These are phyloP conservation scores for Sardinella longiceps DNA, from an alignment of 2,797 vertebrate species.

Conservation along the genomic window DNA sequence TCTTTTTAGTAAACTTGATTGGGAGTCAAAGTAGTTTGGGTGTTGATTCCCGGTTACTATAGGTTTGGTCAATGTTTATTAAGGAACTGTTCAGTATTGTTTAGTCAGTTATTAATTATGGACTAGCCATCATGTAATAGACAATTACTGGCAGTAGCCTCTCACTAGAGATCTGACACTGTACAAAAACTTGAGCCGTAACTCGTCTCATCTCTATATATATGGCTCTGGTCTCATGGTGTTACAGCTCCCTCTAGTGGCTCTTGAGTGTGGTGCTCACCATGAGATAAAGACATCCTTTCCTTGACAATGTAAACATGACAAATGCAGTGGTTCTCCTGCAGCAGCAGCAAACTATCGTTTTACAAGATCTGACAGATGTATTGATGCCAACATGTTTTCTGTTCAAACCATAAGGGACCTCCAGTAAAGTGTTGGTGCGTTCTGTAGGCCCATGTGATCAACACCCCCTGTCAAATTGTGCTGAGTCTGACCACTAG, in stretches of 20 bases:
- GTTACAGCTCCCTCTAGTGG: slow-evolving; percentile 4
- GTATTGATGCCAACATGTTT: neutral
- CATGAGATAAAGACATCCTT: neutral
- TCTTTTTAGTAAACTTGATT: too few relatives aligned
- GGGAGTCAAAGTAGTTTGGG: too few relatives aligned
- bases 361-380: neutral
- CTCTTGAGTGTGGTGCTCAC: neutral
- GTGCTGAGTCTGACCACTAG: neutral
- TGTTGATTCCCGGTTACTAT: neutral
- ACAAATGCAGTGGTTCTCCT: neutral
- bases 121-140: neutral
- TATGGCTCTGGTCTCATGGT: neutral
- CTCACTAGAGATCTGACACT: neutral
- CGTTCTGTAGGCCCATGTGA: neutral
- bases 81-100: neutral
- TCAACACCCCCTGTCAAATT: neutral
- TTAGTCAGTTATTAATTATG: neutral
- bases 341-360: neutral
- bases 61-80: neutral
- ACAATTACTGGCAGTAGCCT: neutral
- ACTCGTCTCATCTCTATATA: too few relatives aligned
- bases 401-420: neutral
- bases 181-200: neutral
- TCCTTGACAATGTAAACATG: neutral
- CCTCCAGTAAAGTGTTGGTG: neutral